Conservation (phyloP, 2,888 invertebrate species). For the Aromia moschata region DNA sequence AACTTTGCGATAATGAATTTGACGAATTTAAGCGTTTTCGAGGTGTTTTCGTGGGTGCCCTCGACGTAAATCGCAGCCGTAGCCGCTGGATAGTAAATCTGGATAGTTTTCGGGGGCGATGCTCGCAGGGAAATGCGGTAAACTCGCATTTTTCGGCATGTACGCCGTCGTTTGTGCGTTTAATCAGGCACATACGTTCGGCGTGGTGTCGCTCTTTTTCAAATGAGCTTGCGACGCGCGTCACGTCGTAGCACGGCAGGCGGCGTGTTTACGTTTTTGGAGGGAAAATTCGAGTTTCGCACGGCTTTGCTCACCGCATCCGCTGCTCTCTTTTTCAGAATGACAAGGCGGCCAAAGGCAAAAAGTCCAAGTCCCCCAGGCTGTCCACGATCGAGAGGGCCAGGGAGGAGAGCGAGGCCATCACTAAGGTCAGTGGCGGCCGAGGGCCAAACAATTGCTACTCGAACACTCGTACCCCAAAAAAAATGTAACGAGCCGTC, state of each 20-base stretch:
- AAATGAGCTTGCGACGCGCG: slow-evolving; percentile 44
- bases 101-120: slow-evolving; percentile 18
- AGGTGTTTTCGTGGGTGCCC: neutral
- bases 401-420: slow-evolving; percentile 65
- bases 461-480: too few relatives aligned
- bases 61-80: neutral
- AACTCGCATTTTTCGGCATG: slow-evolving; percentile 47
- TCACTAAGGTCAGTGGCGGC: slow-evolving; percentile 36
- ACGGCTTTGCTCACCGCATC: slow-evolving; percentile 2
- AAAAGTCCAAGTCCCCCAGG: slow-evolving; percentile 63
- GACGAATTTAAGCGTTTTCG: slow-evolving; percentile 7
- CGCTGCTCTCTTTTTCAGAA: slow-evolving; percentile 46
- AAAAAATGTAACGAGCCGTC: too few relatives aligned
- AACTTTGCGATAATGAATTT: slow-evolving; percentile 30
- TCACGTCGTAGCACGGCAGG: slow-evolving; percentile 46
- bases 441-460: too few relatives aligned
- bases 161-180: slow-evolving; percentile 47
- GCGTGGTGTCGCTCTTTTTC: slow-evolving; percentile 48
- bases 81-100: slow-evolving; percentile 2
- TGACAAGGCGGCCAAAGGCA: slow-evolving; percentile 63
- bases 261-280: slow-evolving; percentile 56
- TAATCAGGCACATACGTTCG: slow-evolving; percentile 52
- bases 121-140: slow-evolving; percentile 31
- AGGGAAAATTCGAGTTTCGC: slow-evolving; percentile 58
- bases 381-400: slow-evolving; percentile 64